phyloP scores from a whole-genome alignment of 2,797 vertebrate species.

The Syncerus caffer region DNA sequence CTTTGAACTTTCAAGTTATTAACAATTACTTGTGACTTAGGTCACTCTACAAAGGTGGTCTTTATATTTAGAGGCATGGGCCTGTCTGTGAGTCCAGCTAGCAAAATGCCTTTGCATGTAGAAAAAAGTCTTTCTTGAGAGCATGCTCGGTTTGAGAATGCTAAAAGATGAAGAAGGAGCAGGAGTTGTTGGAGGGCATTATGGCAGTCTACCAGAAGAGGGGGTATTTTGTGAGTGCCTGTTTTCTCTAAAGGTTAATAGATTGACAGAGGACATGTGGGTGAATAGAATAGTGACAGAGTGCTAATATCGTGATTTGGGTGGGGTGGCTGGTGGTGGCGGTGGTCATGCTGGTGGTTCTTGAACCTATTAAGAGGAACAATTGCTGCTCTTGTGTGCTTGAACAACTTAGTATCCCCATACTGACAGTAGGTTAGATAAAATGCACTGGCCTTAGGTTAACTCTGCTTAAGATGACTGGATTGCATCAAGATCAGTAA shows the following conservation, averaged over 20 bases:
- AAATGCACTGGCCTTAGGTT: not conserved
- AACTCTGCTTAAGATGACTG: not conserved
- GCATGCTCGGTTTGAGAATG: not conserved
- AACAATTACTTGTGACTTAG: not conserved
- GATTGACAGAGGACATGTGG: not conserved
- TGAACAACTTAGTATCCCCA: not conserved
- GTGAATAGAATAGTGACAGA: not conserved
- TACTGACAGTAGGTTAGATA: not conserved
- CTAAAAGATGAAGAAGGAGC: not conserved
- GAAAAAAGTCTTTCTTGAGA: conserved; percentile 27
- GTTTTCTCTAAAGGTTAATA: not conserved
- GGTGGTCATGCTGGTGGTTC: not conserved
- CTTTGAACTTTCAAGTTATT: conserved; percentile 29
- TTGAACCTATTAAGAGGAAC: not conserved
- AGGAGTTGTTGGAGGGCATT: conserved; percentile 13
- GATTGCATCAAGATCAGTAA: not conserved
- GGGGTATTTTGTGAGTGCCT: not conserved
- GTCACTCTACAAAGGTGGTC: not conserved
- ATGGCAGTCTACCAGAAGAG: not conserved
- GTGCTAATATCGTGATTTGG: not conserved
- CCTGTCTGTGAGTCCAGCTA: not conserved
- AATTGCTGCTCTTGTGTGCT: not conserved
- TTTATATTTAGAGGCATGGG: not conserved
- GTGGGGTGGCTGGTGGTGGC: not conserved
- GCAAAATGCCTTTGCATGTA: not conserved